Evolutionary conservation across 2,888 invertebrate species (phyloP), one percentile per base, ranked within the genome.

Genomic region (Leucophora obtusa): DNA sequence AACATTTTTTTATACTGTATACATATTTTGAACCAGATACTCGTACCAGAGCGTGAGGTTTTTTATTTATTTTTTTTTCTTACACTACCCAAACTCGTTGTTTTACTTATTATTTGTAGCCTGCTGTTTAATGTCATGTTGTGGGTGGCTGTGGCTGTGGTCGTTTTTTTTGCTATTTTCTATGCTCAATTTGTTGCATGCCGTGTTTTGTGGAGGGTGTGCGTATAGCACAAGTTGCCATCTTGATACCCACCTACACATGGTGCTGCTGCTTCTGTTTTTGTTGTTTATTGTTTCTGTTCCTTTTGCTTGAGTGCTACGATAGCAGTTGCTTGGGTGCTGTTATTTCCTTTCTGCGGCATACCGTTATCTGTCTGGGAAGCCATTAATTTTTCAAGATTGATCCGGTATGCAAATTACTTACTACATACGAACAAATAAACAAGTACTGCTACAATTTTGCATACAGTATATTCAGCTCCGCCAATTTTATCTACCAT

Each of bases 321-420:
- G 14, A 66, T 21, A 62, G 21, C 62, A 63, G 63, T 70, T 76
- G 70, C 38, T 15, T 70, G 63, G 28, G 18, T 65, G 33, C 65
- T 59, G 5, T 33, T 70, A 78, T 82, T 79, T 79, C 68, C 79
- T 77, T 79, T 53, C 54, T 86, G 85, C 83, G 86, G 86, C 84
- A 83, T 85, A 85, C 86, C 85, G 85, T 87, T 87, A 87, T 88
- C 87, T 87, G 86, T 85, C 86, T 86, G 87, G 87, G 86, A 87
- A 87, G 86, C 87, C 88, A 87, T 87, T 87, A 88, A 87, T 87
- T 87, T 79, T 87, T 87, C 85, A 87, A 87, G 87, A 87, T 88
- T 88, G 87, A 87, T 88, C 87, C 87, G 87, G 87, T 87, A 87
- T 88, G 87, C 87, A 87, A 87, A 87, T 87, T 86, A 87, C 86